phyloP scores from a whole-genome alignment of 1,140 invertebrate genomes.

The Drosophila carrolli region DNA sequence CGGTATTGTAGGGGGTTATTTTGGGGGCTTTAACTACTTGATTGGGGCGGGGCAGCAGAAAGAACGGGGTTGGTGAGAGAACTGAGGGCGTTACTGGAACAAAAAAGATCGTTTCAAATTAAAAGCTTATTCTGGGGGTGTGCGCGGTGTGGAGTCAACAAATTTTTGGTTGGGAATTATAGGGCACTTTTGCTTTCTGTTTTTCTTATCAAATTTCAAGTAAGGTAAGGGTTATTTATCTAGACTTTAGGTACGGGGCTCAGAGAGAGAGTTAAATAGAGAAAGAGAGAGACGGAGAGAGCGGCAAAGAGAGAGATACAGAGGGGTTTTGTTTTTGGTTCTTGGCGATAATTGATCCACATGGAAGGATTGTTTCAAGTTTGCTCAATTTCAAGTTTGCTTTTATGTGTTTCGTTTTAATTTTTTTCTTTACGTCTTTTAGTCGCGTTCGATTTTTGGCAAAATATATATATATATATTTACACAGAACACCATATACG shows the following conservation, averaged over 20 bases:
- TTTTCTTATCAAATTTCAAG: constrained; percentile 13
- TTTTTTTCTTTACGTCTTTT: constrained; percentile 34
- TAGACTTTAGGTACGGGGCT: constrained; percentile 23
- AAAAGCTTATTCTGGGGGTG: constrained; percentile 26
- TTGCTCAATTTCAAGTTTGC: constrained; percentile 78
- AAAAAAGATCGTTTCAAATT: constrained; percentile 31
- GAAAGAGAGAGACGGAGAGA: constrained; percentile 26
- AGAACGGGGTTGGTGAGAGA: constrained; percentile 14
- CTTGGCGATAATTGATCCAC: constrained; percentile 47
- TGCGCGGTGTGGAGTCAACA: constrained; percentile 35
- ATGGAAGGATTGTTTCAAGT: constrained; percentile 38
- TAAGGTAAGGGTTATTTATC: constrained; percentile 15
- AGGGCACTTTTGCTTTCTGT: constrained; percentile 9
- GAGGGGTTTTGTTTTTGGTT: constrained; percentile 43
- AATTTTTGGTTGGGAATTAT: constrained; percentile 30
- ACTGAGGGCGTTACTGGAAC: constrained; percentile 26
- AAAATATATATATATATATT: constrained; percentile 40
- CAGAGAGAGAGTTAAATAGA: constrained; percentile 28
- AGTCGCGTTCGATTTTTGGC: constrained; percentile 31
- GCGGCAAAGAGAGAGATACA: constrained; percentile 38
- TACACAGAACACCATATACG: constrained; percentile 84
- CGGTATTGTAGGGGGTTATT: constrained; percentile 26
- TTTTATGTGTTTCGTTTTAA: constrained; percentile 37
- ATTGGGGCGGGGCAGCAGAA: constrained; percentile 4
- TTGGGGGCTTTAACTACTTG: constrained; percentile 24